Evolutionary conservation across 2,113 vertebrate genomes (phyloP).

Genomic region (Numida meleagris): DNA sequence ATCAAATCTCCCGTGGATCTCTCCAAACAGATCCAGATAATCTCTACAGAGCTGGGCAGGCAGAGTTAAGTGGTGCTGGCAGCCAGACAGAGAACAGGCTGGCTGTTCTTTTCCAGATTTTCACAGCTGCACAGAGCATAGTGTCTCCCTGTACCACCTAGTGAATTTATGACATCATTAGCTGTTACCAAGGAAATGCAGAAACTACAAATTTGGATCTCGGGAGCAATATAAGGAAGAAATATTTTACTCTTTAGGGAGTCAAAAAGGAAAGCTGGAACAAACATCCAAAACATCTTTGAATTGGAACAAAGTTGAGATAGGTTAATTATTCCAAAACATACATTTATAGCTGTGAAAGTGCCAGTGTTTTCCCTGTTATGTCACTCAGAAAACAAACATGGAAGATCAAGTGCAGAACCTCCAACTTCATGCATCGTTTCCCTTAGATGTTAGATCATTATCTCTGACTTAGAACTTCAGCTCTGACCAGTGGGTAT

Average conservation of each 20-base stretch:
- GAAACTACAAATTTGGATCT: conserved; percentile 24
- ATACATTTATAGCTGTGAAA: not conserved
- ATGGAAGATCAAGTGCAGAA: not conserved
- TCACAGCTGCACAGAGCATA: not conserved
- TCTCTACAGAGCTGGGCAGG: not conserved
- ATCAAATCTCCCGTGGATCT: not conserved
- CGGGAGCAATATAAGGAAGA: conserved; percentile 28
- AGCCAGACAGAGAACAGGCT: not conserved
- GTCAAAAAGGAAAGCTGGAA: not conserved
- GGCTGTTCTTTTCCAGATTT: conserved; percentile 28
- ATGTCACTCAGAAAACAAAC: not conserved
- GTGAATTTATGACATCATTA: conserved; percentile 18
- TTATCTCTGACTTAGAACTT: not conserved
- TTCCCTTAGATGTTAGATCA: not conserved
- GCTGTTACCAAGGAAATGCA: conserved; percentile 56
- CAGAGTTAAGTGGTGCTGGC: not conserved
- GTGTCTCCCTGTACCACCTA: conserved; percentile 4
- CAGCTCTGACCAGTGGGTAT: not conserved
- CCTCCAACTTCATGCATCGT: not conserved
- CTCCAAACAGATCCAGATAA: not conserved
- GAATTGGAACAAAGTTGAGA: not conserved
- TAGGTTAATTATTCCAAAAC: not conserved
- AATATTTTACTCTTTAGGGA: conserved; percentile 15
- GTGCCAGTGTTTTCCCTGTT: not conserved
- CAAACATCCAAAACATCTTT: not conserved